Evolutionary conservation across 1,140 invertebrate genomes (phyloP), one percentile per base, ranked within the genome.

Genomic region (Anastrepha obliqua): DNA sequence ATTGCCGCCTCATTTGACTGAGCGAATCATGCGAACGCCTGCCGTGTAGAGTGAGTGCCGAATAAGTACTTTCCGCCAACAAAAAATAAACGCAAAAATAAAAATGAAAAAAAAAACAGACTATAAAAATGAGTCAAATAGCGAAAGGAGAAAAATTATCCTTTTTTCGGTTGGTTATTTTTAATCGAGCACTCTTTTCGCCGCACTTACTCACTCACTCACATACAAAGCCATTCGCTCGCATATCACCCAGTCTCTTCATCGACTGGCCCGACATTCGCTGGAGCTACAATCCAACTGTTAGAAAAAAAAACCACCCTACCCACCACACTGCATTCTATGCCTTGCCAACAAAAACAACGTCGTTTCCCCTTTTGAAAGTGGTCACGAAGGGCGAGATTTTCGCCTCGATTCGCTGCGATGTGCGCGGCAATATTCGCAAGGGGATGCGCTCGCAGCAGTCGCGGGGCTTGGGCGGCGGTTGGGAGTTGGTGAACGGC

Each of bases 101-200:
- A 86, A 88, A 86, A 87, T 44, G 67, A 62, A 74, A 88, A 88
- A 67, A 88, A 89, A 89, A 62, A 87, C 44, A 51, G 87, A 87
- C 74, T 89, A 88, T 85, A 89, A 88, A 85, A 89, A 91, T 87
- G 88, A 90, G 90, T 89, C 88, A 89, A 90, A 90, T 90, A 89
- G 2, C 89, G 15, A 86, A 59, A 87, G 86, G 62, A 87, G 86
- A 67, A 87, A 85, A 85, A 87, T 87, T 88, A 88, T 88, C 86
- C 88, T 92, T 91, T 29, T 89, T 92, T 91, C 89, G 90, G 89
- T 91, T 91, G 90, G 87, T 89, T 90, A 92, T 91, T 91, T 91
- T 92, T 91, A 90, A 90, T 87, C 59, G 58, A 44, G 60, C 44
- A 70, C 87, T 86, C 17, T 64, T 62, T 60, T 85, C 74, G 65